phyloP scores from a whole-genome alignment of 2,113 vertebrate genomes.

The Paramormyrops kingsleyae region DNA sequence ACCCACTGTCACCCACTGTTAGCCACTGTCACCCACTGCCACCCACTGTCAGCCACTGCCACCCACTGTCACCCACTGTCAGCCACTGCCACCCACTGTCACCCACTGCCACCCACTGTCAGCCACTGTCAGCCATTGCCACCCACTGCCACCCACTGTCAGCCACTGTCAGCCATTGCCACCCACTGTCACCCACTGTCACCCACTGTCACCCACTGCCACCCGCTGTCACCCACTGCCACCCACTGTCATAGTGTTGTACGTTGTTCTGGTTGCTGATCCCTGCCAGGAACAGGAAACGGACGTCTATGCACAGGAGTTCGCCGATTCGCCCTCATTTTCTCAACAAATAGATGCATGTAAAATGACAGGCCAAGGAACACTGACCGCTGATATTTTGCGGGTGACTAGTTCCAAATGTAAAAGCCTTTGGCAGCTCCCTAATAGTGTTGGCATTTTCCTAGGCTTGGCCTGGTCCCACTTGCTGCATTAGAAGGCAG shows the following conservation, averaged over 20 bases:
- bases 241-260: background rate
- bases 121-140: too few species aligned
- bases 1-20: too few species aligned
- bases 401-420: background rate
- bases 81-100: too few species aligned
- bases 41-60: too few species aligned
- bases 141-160: too few species aligned
- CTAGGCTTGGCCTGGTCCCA: background rate
- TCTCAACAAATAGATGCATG: background rate
- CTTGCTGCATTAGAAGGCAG: background rate
- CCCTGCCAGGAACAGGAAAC: background rate
- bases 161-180: too few species aligned
- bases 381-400: background rate
- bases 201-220: too few species aligned
- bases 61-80: too few species aligned
- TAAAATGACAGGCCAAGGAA: background rate
- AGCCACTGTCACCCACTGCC: background rate
- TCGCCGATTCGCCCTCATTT: background rate
- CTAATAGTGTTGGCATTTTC: constrained; percentile 10
- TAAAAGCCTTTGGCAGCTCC: background rate
- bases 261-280: background rate
- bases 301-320: background rate
- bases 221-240: too few species aligned
- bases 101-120: too few species aligned
- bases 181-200: too few species aligned